Evolutionary conservation across 2,113 vertebrate species (phyloP).

Genomic region (Leucosticte australis): DNA sequence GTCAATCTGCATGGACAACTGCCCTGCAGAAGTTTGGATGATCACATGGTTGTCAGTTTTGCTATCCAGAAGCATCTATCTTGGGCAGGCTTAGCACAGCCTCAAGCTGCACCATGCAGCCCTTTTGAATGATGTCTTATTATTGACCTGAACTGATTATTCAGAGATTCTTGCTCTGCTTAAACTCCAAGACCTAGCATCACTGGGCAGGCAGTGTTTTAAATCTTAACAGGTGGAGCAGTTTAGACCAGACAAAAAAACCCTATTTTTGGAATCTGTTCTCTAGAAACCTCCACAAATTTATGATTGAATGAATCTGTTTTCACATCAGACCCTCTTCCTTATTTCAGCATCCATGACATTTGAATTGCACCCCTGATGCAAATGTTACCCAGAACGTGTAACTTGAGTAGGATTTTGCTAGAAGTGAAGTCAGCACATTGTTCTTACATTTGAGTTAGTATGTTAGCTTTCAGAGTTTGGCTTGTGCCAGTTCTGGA

Average conservation of each 20-base stretch:
- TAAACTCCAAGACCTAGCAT: background rate
- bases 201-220: background rate
- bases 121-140: slow-evolving; percentile 20
- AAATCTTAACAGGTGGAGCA: slow-evolving; percentile 14
- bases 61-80: slow-evolving; percentile 3
- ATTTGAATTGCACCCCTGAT: background rate
- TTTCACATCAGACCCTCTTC: background rate
- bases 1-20: background rate
- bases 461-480: background rate
- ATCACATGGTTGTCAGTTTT: slow-evolving; percentile 28
- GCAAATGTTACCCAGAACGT: background rate
- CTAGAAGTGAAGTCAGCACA: background rate
- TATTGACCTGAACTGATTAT: slow-evolving; percentile 36
- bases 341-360: background rate
- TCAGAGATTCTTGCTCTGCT: background rate
- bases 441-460: background rate
- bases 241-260: background rate
- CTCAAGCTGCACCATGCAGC: slow-evolving; percentile 6
- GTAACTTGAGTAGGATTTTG: background rate
- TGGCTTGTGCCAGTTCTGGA: background rate
- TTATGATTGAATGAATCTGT: background rate
- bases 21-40: background rate
- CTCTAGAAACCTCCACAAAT: background rate
- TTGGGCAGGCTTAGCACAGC: background rate
- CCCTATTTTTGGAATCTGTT: background rate